Percentiles rank a stretch among this genome's conserved stretches.
These are phyloP conservation scores for Drosophila hamatofila DNA, from an alignment of 2,888 invertebrate species.

Conservation along the genomic window DNA sequence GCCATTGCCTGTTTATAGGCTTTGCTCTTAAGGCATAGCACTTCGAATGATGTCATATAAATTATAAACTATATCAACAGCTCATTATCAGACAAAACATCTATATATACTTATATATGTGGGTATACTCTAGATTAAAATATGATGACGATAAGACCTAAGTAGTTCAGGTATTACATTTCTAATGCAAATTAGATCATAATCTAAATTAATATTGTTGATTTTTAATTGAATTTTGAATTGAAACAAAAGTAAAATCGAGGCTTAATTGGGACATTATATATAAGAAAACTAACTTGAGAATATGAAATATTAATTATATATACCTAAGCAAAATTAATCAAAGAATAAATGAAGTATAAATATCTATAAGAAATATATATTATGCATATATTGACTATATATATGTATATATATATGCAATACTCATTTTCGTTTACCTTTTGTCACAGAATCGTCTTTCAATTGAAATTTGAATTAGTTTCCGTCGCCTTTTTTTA, in stretches of 20 bases:
- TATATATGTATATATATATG: neutral
- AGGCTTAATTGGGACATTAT: neutral
- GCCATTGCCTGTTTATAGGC: neutral
- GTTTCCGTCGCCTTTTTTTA: constrained; percentile 5
- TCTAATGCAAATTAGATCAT: neutral
- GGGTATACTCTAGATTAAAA: neutral
- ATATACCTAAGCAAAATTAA: neutral
- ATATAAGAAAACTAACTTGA: neutral
- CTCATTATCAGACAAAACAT: neutral
- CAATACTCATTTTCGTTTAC: neutral
- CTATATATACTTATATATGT: neutral
- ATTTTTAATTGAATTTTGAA: no score
- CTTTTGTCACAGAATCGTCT: neutral
- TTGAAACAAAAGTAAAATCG: no score
- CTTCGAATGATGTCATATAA: constrained; percentile 1
- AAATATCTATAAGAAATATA: neutral
- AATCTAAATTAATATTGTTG: no score
- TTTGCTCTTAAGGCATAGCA: neutral
- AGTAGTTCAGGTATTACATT: no score
- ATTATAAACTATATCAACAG: neutral
- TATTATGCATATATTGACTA: neutral
- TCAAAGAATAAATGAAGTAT: neutral
- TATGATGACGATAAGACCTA: neutral
- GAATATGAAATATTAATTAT: neutral
- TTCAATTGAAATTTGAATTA: constrained; percentile 2